Evolutionary conservation across 2,888 invertebrate species (phyloP).

Genomic region (Cataglyphis cursor): DNA sequence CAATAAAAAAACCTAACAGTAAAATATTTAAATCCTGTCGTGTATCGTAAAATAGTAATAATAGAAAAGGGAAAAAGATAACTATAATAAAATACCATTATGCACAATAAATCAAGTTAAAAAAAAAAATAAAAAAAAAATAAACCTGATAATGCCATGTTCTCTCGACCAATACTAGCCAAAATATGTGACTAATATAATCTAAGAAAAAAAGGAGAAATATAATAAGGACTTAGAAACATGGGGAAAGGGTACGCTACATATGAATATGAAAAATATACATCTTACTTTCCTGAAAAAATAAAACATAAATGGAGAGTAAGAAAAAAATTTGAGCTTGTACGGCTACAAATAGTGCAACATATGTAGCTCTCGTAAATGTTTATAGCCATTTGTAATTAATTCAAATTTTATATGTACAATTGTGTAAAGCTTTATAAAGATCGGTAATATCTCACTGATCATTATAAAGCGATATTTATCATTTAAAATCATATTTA

Average conservation of each 20-base stretch:
- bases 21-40: constrained; percentile 33
- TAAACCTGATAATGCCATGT: constrained; percentile 42
- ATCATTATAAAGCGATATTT: constrained; percentile 62
- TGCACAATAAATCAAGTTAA: constrained; percentile 22
- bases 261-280: constrained; percentile 69
- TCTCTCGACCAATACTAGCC: constrained; percentile 43
- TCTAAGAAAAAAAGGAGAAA: constrained; percentile 41
- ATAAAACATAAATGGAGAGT: constrained; percentile 39
- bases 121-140: constrained; percentile 20
- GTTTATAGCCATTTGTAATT: constrained; percentile 66
- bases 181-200: constrained; percentile 39
- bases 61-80: constrained; percentile 13
- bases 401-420: constrained; percentile 78
- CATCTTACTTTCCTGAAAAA: constrained; percentile 66
- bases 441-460: constrained; percentile 58
- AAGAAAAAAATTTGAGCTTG: constrained; percentile 57
- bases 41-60: constrained; percentile 8
- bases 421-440: constrained; percentile 78
- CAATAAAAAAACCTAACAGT: background rate
- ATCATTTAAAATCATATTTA: constrained; percentile 54
- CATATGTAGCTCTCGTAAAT: constrained; percentile 60
- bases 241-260: constrained; percentile 66
- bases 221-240: constrained; percentile 48
- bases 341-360: constrained; percentile 64
- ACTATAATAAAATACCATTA: constrained; percentile 28